A percentile compares a stretch with the other conserved stretches of the same genome.
Conservation (phyloP, 2,888 invertebrate species). For the Eristalinus aeneus region DNA sequence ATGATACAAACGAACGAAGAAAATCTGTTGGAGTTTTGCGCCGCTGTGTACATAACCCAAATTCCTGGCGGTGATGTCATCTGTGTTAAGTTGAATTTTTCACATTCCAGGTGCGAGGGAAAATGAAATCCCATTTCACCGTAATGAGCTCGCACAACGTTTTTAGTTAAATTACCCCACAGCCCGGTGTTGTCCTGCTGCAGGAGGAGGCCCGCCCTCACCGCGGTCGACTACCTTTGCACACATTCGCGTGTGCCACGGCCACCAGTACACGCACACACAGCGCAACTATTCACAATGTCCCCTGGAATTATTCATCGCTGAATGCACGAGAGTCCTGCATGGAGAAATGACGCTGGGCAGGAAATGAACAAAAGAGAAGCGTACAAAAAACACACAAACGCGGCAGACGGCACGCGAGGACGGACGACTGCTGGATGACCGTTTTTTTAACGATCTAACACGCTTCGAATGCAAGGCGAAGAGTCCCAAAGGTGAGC, state of each 20-base stretch:
- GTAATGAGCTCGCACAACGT: conserved; percentile 43
- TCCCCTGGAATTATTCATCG: conserved; percentile 41
- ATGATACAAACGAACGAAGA: conserved; percentile 19
- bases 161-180: conserved; percentile 36
- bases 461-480: conserved; percentile 4
- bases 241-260: conserved; percentile 41
- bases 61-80: conserved; percentile 50
- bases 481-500: conserved; percentile 9
- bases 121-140: conserved; percentile 34
- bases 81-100: conserved; percentile 16
- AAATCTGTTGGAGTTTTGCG: conserved; percentile 9
- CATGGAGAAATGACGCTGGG: neutral
- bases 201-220: neutral
- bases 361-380: neutral
- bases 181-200: neutral
- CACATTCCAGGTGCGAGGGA: neutral
- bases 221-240: conserved; percentile 2
- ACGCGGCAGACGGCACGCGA: neutral
- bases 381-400: neutral
- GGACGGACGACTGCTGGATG: neutral
- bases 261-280: conserved; percentile 3
- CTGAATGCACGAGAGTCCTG: conserved; percentile 25
- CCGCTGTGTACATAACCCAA: conserved; percentile 7
- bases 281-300: conserved; percentile 24
- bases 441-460: conserved; percentile 17